Conservation (phyloP, 2,797 vertebrate species). For the Enteromius paludinosus region DNA sequence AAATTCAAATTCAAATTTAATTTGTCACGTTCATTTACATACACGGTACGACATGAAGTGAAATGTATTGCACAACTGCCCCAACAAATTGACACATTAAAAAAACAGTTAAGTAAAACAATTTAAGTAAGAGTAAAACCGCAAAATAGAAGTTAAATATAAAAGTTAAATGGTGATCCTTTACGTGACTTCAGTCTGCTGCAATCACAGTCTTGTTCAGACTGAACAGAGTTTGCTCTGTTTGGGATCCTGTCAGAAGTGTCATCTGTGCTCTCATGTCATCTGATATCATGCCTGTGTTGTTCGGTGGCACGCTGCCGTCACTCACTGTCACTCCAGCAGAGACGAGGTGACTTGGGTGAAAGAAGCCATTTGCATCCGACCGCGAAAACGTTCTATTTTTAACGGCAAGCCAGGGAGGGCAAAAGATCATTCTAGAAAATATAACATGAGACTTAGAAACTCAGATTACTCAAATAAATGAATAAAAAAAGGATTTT, state of each 20-base stretch:
- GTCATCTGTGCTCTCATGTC: constrained; percentile 55
- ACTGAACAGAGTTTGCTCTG: too few relatives aligned
- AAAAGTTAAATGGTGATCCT: too few relatives aligned
- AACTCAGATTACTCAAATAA: neutral
- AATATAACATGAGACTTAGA: neutral
- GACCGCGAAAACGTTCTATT: constrained; percentile 68
- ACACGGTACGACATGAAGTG: too few relatives aligned
- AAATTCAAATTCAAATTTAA: too few relatives aligned
- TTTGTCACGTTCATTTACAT: too few relatives aligned
- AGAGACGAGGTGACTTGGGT: constrained; percentile 51
- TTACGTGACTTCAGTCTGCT: neutral
- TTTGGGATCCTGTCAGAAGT: constrained; percentile 46
- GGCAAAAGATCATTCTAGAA: neutral
- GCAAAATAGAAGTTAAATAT: too few relatives aligned
- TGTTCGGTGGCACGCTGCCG: constrained; percentile 54
- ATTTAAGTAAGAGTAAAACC: too few relatives aligned
- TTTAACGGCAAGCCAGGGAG: constrained; percentile 58
- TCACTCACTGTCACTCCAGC: constrained; percentile 69
- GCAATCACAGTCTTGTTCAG: neutral
- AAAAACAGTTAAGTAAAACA: too few relatives aligned
- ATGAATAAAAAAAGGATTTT: neutral
- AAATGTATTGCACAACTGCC: too few relatives aligned
- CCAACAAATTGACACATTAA: too few relatives aligned
- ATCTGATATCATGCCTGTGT: constrained; percentile 61
- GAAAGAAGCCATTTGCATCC: constrained; percentile 64